Evolutionary conservation across 1,140 invertebrate genomes (phyloP).

Genomic region (Trachymyrmex cornetzi): DNA sequence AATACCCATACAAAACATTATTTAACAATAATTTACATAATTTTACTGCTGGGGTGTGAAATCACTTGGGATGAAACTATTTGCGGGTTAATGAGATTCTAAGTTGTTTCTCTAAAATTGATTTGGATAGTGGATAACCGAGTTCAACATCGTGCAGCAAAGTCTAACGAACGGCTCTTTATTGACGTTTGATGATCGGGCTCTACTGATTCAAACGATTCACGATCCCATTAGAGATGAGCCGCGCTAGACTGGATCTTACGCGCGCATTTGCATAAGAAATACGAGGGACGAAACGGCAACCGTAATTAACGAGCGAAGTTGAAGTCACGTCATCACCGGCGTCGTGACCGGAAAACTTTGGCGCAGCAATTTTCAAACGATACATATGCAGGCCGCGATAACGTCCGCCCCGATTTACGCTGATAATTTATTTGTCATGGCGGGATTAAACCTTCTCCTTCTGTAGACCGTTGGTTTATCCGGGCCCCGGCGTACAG

Average conservation of each 20-base stretch:
- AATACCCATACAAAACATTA: no score
- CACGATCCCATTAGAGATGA: constrained; percentile 56
- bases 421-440: constrained; percentile 62
- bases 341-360: constrained; percentile 46
- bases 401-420: constrained; percentile 49
- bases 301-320: constrained; percentile 53
- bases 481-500: constrained; percentile 36
- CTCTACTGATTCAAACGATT: constrained; percentile 24
- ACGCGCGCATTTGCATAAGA: constrained; percentile 59
- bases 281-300: constrained; percentile 32
- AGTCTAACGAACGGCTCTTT: constrained; percentile 9
- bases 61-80: no score
- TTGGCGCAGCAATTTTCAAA: constrained; percentile 53
- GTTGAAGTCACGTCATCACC: constrained; percentile 49
- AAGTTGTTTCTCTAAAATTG: not conserved
- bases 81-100: no score
- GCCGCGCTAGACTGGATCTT: constrained; percentile 35
- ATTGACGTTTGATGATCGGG: constrained; percentile 49
- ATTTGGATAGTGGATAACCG: not conserved
- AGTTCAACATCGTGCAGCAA: not conserved
- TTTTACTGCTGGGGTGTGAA: no score
- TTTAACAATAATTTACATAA: no score
- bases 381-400: constrained; percentile 27
- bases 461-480: constrained; percentile 22
- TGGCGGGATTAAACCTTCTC: constrained; percentile 37